Base-by-base conservation (phyloP, 2,113 vertebrate genomes). In the Corapipo altera region DNA sequence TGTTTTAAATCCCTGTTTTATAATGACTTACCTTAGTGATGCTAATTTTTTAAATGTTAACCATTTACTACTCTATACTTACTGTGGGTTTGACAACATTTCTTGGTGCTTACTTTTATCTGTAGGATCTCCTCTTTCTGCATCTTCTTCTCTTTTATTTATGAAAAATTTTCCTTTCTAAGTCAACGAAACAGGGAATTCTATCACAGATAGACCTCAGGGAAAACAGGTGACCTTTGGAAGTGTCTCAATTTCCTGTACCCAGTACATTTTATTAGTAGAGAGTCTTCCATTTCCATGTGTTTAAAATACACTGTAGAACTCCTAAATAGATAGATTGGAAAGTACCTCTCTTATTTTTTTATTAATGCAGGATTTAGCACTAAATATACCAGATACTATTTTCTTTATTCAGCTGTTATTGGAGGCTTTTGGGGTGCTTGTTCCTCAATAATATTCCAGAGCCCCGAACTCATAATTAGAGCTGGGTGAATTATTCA, bases 401-500 rank as follows among this genome's bases (percentile, higher is more conserved):
- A 37, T 86, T 73, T 85, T 61, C 2, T 55, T 85, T 93, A 89
- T 79, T 66, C 28, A 32, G 43, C 12, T 66, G 15, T 58, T 89
- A 27, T 37, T 5, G 1, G 41, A 67, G 44, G 18, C 15, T 88
- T 85, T 39, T 2, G 7, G 74, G 17, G 37, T 76, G 4, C 4
- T 67, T 37, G 14, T 51, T 78, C 49, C 22, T 37, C 62, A 78
- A 44, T 5, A 61, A 44, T 5, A 6, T 82, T 78, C 59, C 52
- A 57, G 32, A 49, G n/a, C 1, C 1, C 19, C 2, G 0, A 44
- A 41, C 22, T 88, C 24, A 8, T 27, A 72, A 65, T 72, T 69
- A 91, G 74, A 76, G 13, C 35, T 79, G 33, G 17, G 23, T 73
- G 26, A 93, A 69, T 88, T 88, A 65, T 79, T 94, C 19, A 82